phyloP scores from a whole-genome alignment of 2,797 vertebrate species.

The Cuniculus paca region DNA sequence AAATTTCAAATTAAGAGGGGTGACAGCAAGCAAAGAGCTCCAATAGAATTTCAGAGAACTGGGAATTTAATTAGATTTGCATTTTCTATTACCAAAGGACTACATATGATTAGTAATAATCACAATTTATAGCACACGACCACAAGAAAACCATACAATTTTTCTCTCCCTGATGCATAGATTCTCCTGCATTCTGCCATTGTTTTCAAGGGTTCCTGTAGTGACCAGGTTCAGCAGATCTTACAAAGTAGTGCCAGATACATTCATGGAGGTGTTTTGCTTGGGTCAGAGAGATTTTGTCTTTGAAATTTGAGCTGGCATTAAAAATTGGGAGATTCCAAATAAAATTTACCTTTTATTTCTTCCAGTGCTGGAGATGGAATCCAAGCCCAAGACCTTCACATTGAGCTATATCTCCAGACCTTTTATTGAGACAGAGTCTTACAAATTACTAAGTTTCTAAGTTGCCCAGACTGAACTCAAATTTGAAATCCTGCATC shows the following conservation, averaged over 20 bases:
- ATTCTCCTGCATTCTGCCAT: background rate
- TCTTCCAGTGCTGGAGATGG: background rate
- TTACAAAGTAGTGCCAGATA: background rate
- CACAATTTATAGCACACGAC: background rate
- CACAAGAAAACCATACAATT: background rate
- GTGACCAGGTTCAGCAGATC: background rate
- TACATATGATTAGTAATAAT: background rate
- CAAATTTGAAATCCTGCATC: background rate
- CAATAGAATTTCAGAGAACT: conserved; percentile 14
- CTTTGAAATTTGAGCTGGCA: conserved; percentile 22
- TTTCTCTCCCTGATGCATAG: background rate
- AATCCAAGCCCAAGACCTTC: background rate
- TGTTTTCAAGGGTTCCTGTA: background rate
- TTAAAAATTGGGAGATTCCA: conserved; percentile 12
- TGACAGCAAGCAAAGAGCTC: background rate
- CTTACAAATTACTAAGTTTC: background rate
- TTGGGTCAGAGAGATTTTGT: background rate
- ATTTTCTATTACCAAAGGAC: background rate
- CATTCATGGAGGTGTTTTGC: background rate
- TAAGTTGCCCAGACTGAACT: background rate
- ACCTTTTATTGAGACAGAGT: background rate
- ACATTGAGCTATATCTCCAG: background rate
- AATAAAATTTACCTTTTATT: background rate
- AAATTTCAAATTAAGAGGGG: conserved; percentile 29
- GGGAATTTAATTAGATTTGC: conserved; percentile 21